Evolutionary conservation across 2,797 vertebrate species (phyloP).

Genomic region (Linurgus olivaceus): DNA sequence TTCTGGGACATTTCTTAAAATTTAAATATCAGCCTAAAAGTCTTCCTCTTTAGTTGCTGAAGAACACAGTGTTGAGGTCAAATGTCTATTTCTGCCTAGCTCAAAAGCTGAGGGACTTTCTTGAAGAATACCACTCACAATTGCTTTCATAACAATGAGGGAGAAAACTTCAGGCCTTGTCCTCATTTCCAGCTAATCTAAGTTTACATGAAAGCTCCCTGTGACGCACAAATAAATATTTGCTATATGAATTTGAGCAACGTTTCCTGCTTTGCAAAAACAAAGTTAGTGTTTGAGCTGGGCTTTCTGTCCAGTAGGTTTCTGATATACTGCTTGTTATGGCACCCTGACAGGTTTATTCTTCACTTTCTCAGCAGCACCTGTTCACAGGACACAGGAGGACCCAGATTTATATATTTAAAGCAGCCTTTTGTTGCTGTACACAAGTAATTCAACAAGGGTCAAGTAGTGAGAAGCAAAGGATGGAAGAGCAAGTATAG

Average conservation of each 20-base stretch:
- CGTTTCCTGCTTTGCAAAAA: conserved; percentile 35
- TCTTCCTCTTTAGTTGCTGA: not conserved
- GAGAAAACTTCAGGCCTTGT: conserved; percentile 22
- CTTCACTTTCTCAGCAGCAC: conserved; percentile 63
- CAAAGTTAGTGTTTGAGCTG: conserved; percentile 48
- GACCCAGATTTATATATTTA: conserved; percentile 38
- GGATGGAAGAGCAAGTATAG: not conserved
- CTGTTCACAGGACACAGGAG: conserved; percentile 29
- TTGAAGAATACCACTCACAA: not conserved
- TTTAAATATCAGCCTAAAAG: not conserved
- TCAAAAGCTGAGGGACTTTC: not conserved
- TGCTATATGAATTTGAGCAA: conserved; percentile 41
- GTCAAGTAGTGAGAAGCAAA: conserved; percentile 22
- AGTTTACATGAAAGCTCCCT: conserved; percentile 24
- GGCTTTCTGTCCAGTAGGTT: conserved; percentile 38
- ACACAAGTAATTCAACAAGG: conserved; percentile 25
- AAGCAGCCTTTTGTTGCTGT: conserved; percentile 43
- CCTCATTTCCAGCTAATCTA: conserved; percentile 21
- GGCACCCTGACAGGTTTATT: conserved; percentile 61
- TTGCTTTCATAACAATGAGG: not conserved
- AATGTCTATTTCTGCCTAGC: not conserved
- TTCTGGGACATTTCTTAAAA: not conserved
- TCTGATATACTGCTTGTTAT: conserved; percentile 64
- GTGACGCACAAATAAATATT: conserved; percentile 59
- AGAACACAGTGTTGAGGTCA: not conserved